Conservation (phyloP, 1,140 invertebrate genomes). For the Gonatopus flavifemur region DNA sequence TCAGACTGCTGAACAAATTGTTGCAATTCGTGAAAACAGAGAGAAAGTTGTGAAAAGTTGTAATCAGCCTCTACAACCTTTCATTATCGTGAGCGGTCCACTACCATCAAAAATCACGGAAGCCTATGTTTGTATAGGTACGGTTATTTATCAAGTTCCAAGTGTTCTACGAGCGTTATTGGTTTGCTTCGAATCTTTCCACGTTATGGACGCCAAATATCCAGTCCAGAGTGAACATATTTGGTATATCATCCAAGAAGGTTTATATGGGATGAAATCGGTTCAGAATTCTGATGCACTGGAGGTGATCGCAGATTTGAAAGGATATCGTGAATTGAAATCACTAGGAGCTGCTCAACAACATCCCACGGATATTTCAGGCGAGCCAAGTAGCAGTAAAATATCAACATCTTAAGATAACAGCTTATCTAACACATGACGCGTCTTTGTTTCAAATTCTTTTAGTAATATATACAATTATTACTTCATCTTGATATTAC, state of each 20-base stretch:
- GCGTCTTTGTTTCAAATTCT: no score
- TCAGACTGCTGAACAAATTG: not conserved
- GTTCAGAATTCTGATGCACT: no score
- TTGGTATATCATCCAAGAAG: not conserved
- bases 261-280: not conserved
- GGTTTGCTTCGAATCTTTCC: not conserved
- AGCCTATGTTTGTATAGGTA: not conserved
- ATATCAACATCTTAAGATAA: no score
- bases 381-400: no score
- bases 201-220: not conserved
- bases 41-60: no score
- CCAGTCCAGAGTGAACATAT: not conserved
- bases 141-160: not conserved
- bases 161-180: not conserved
- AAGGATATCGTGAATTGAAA: no score
- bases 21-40: not conserved
- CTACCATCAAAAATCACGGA: not conserved
- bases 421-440: no score
- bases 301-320: no score
- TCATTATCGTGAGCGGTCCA: not conserved
- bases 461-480: no score
- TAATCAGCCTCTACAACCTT: not conserved
- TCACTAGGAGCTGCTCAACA: no score
- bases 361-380: no score
- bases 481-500: no score